Conservation (phyloP, 2,113 vertebrate genomes). For the Telmatochromis bifrenatus region DNA sequence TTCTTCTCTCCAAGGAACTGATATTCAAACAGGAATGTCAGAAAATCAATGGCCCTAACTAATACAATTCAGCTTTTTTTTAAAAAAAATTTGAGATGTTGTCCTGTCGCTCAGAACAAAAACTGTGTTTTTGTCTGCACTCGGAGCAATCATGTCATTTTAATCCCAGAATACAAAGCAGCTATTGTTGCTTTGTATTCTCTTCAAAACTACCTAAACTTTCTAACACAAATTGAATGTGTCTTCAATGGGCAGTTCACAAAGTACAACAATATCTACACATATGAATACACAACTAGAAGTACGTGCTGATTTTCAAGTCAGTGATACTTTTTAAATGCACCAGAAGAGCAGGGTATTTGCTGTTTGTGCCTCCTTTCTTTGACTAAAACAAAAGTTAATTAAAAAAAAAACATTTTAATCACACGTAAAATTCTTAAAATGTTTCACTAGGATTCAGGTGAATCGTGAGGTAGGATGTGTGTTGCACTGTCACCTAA, state of each 20-base stretch:
- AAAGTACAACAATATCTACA: not conserved
- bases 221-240: not conserved
- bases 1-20: not conserved
- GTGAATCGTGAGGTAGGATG: not conserved
- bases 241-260: not conserved
- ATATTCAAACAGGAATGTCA: slow-evolving; percentile 29
- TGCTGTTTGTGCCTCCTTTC: not conserved
- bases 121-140: not conserved
- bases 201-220: not conserved
- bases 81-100: not conserved
- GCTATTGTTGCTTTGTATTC: not conserved
- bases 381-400: not conserved
- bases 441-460: not conserved
- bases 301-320: not conserved
- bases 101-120: slow-evolving; percentile 25
- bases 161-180: slow-evolving; percentile 14
- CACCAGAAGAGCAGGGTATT: not conserved
- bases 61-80: slow-evolving; percentile 31
- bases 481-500: not conserved
- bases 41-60: slow-evolving; percentile 45
- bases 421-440: not conserved
- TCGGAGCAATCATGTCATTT: not conserved
- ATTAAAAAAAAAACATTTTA: not conserved
- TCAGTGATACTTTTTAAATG: not conserved
- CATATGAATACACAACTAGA: not conserved